A percentile compares a stretch with the other conserved stretches of the same genome.
phyloP scores from a whole-genome alignment of 2,113 vertebrate species.

The Neomonachus schauinslandi region DNA sequence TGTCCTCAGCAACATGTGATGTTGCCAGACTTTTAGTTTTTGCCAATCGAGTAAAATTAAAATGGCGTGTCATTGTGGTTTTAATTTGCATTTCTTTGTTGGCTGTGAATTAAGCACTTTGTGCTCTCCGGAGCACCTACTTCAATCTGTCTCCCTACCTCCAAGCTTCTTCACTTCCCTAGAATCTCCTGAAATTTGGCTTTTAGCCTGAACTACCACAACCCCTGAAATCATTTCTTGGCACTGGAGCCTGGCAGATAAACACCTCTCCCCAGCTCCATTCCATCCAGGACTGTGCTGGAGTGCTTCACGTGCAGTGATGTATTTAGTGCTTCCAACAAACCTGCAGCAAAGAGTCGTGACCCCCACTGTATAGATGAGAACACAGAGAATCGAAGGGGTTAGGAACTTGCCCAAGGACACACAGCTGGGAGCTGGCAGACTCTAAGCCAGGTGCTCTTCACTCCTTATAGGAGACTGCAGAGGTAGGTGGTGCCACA shows the following conservation, averaged over 20 bases:
- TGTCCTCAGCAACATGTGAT: not conserved
- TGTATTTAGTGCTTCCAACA: accelerated
- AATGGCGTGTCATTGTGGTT: slow-evolving; percentile 27
- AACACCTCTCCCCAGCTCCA: accelerated
- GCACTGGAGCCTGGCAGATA: not conserved
- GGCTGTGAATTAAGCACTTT: not conserved
- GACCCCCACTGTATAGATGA: not conserved
- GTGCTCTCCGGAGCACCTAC: not conserved
- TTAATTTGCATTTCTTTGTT: slow-evolving; percentile 45
- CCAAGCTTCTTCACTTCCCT: not conserved
- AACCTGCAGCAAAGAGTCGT: not conserved
- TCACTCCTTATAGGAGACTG: not conserved
- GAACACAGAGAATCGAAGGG: not conserved
- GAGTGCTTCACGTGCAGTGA: accelerated
- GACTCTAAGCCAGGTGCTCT: not conserved
- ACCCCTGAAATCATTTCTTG: not conserved
- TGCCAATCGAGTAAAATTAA: not conserved
- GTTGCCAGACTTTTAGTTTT: not conserved
- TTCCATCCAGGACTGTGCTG: not conserved
- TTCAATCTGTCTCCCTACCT: not conserved
- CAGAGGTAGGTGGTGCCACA: not conserved
- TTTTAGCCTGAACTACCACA: not conserved
- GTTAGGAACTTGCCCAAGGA: not conserved
- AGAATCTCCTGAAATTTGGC: not conserved
- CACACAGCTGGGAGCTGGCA: not conserved